These are phyloP conservation scores for Entomyzon cyanotis DNA, from an alignment of 2,113 vertebrate species.

Conservation along the genomic window DNA sequence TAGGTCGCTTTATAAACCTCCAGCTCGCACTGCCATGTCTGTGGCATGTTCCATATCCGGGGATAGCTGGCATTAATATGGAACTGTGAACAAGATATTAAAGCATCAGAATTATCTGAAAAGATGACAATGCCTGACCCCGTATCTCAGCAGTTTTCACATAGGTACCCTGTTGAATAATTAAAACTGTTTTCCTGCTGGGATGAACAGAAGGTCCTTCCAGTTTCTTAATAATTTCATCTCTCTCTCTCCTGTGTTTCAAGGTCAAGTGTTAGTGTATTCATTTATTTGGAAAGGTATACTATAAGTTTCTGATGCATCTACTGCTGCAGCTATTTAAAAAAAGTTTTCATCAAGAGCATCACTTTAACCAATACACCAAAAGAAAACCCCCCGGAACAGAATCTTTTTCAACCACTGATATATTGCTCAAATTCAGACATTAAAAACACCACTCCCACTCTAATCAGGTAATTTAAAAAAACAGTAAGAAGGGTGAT, in stretches of 20 bases:
- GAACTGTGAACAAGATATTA: slow-evolving; percentile 79
- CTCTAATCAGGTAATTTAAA: not conserved
- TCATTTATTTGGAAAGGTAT: slow-evolving; percentile 27
- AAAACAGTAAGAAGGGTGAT: not conserved
- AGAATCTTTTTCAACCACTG: not conserved
- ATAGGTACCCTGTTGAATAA: slow-evolving; percentile 38
- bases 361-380: not conserved
- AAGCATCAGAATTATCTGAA: slow-evolving; percentile 30
- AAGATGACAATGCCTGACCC: not conserved
- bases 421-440: not conserved
- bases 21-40: slow-evolving; percentile 96
- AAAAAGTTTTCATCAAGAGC: not conserved
- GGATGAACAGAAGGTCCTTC: slow-evolving; percentile 55
- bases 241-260: not conserved
- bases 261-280: slow-evolving; percentile 37
- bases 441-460: not conserved
- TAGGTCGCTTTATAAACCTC: slow-evolving; percentile 99
- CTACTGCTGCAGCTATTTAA: not conserved
- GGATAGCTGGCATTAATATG: slow-evolving; percentile 95
- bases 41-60: slow-evolving; percentile 95
- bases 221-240: slow-evolving; percentile 55
- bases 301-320: not conserved
- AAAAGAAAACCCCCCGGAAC: not conserved
- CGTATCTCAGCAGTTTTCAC: slow-evolving; percentile 35
- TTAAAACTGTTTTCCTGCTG: slow-evolving; percentile 60